Evolutionary conservation across 1,140 invertebrate species (phyloP).

Genomic region (Acromyrmex charruanus): DNA sequence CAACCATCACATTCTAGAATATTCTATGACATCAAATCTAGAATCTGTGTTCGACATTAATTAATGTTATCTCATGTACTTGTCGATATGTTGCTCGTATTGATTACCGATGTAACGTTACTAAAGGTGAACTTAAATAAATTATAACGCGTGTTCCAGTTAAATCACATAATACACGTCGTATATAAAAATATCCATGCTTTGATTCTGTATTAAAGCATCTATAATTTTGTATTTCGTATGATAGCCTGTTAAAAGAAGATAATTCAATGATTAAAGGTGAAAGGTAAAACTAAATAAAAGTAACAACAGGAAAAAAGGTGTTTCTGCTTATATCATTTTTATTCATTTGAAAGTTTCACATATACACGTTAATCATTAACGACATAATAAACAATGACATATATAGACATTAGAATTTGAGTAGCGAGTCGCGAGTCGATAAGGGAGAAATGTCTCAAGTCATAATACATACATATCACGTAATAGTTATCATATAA

Average conservation of each 20-base stretch:
- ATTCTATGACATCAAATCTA: constrained; percentile 16
- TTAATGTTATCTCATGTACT: constrained; percentile 41
- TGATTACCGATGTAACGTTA: constrained; percentile 9
- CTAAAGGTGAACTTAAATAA: neutral
- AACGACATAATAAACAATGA: constrained; percentile 78
- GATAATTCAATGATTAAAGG: neutral
- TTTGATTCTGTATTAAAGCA: neutral
- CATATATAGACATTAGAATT: constrained; percentile 77
- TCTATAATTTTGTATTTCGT: neutral
- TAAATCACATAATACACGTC: neutral
- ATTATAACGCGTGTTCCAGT: constrained; percentile 1
- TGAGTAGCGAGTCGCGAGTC: constrained; percentile 64
- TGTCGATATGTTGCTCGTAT: constrained; percentile 35
- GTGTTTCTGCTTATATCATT: constrained; percentile 67
- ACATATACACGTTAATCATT: constrained; percentile 76
- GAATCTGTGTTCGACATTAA: constrained; percentile 34
- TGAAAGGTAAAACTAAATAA: neutral
- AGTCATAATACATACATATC: constrained; percentile 72
- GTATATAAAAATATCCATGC: neutral
- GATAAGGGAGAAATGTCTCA: constrained; percentile 68
- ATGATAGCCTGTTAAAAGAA: neutral
- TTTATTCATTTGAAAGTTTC: constrained; percentile 75
- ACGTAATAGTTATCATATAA: constrained; percentile 67
- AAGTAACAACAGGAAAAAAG: neutral
- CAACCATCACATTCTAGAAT: neutral